Evolutionary conservation across 2,113 vertebrate species (phyloP).

Genomic region (Centropus bengalensis): DNA sequence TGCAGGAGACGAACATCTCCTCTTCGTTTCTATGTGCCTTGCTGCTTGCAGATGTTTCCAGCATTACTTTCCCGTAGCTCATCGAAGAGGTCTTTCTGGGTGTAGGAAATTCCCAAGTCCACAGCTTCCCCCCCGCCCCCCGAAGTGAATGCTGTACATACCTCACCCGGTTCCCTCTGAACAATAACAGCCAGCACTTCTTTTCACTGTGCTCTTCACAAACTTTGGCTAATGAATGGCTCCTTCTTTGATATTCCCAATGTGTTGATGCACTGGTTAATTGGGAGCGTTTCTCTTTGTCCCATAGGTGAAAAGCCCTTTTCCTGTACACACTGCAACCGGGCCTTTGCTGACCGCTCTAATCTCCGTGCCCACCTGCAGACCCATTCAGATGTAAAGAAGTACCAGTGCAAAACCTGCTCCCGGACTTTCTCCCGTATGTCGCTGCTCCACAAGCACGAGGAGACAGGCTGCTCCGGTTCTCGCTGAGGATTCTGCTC

Average conservation of each 20-base stretch:
- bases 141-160: not conserved
- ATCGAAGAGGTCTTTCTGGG: not conserved
- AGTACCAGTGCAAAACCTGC: slow-evolving; percentile 93
- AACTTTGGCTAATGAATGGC: slow-evolving; percentile 48
- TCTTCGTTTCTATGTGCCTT: not conserved
- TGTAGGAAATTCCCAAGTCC: not conserved
- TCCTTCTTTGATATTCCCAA: slow-evolving; percentile 32
- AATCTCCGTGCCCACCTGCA: slow-evolving; percentile 97
- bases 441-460: slow-evolving; percentile 96
- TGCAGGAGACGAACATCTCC: not conserved
- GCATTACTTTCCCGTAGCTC: not conserved
- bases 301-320: slow-evolving; percentile 92
- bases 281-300: slow-evolving; percentile 60
- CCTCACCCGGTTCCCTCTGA: not conserved
- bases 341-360: slow-evolving; percentile 96
- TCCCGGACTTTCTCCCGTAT: slow-evolving; percentile 97
- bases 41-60: not conserved
- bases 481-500: slow-evolving; percentile 72
- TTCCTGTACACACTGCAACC: slow-evolving; percentile 93
- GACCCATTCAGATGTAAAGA: slow-evolving; percentile 98
- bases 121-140: not conserved
- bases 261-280: slow-evolving; percentile 46
- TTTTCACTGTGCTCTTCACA: slow-evolving; percentile 31
- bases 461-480: slow-evolving; percentile 85
- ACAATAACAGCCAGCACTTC: slow-evolving; percentile 17